Conservation (phyloP, 2,888 invertebrate genomes). For the Xestia ashworthii region DNA sequence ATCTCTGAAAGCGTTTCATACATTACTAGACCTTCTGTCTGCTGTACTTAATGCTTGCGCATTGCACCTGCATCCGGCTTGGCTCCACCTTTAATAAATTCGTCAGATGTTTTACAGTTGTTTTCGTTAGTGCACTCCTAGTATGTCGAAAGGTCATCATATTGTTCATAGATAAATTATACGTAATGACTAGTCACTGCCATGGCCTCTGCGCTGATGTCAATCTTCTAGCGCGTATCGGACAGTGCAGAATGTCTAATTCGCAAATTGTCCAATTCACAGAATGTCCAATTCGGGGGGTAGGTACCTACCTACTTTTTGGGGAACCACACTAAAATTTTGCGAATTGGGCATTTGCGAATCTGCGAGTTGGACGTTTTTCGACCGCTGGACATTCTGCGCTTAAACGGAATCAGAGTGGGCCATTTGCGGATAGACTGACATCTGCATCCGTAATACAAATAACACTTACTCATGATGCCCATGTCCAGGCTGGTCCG, state of each 20-base stretch:
- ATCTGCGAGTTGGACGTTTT: too few relatives aligned
- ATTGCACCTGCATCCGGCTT: constrained; percentile 40
- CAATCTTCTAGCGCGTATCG: neutral
- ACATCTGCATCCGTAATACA: neutral
- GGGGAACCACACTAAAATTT: too few relatives aligned
- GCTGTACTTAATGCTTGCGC: constrained; percentile 24
- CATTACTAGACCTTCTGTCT: constrained; percentile 30
- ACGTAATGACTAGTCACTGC: neutral
- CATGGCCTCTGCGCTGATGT: neutral
- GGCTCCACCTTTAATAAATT: constrained; percentile 34
- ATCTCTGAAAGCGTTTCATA: constrained; percentile 20
- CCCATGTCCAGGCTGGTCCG: constrained; percentile 5
- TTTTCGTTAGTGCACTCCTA: neutral
- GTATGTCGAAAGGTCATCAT: neutral
- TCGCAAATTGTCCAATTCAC: too few relatives aligned
- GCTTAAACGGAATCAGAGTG: neutral
- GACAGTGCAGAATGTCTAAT: too few relatives aligned
- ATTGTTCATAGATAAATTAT: neutral
- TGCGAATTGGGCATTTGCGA: too few relatives aligned
- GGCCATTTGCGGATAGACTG: neutral
- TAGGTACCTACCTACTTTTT: too few relatives aligned
- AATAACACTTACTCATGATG: constrained; percentile 50
- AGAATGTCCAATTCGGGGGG: too few relatives aligned
- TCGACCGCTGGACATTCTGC: too few relatives aligned
- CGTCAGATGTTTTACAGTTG: neutral